Evolutionary conservation across 2,888 invertebrate genomes (phyloP).

Genomic region (Celastrina argiolus): DNA sequence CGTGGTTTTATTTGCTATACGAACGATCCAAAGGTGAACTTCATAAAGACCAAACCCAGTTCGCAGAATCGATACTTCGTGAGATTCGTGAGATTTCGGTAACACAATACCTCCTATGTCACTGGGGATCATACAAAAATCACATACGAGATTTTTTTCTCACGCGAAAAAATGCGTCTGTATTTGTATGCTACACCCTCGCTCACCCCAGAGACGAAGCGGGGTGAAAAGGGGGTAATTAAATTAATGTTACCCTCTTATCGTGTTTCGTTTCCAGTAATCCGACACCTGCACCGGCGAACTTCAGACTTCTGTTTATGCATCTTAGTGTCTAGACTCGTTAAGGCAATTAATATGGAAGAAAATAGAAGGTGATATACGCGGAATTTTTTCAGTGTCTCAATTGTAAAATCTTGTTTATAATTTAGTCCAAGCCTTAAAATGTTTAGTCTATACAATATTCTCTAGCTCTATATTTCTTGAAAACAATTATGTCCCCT

Average conservation of each 20-base stretch:
- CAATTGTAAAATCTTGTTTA: not conserved
- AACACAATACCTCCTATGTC: conserved; percentile 61
- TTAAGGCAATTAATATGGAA: not conserved
- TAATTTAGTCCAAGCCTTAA: too few relatives aligned
- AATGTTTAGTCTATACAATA: too few relatives aligned
- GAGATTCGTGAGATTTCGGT: conserved; percentile 37
- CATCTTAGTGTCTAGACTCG: conserved; percentile 13
- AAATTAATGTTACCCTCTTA: conserved; percentile 72
- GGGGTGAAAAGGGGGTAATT: conserved; percentile 49
- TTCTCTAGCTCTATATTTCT: too few relatives aligned
- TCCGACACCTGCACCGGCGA: conserved; percentile 66
- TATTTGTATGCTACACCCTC: conserved; percentile 69
- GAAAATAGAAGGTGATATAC: not conserved
- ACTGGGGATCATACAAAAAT: conserved; percentile 65
- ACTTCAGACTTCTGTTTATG: conserved; percentile 27
- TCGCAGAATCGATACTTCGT: not conserved
- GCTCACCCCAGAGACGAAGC: conserved; percentile 60
- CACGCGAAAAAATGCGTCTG: conserved; percentile 74
- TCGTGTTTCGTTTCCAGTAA: conserved; percentile 63
- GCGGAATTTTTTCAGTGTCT: not conserved
- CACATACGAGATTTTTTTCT: conserved; percentile 74
- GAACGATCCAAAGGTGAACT: too few relatives aligned
- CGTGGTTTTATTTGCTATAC: too few relatives aligned
- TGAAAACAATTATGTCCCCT: too few relatives aligned
- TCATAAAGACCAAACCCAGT: too few relatives aligned